A percentile compares a stretch with the other conserved stretches of the same genome.
Evolutionary conservation across 2,888 invertebrate species (phyloP).

Genomic region (Drosophila anceps): DNA sequence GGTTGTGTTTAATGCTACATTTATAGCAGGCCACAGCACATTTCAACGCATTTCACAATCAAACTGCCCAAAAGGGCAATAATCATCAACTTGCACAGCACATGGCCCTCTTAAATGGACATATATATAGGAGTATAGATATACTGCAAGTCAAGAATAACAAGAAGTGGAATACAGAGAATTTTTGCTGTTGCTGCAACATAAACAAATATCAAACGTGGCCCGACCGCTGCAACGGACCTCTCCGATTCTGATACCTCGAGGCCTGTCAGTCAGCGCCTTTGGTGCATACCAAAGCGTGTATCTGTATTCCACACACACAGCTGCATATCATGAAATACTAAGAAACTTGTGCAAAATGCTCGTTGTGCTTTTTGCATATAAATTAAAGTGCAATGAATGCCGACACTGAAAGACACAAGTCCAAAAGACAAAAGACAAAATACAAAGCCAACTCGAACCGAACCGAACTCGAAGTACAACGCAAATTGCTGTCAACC

Average conservation of each 20-base stretch:
- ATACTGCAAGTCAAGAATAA: conserved; percentile 38
- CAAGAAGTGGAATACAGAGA: conserved; percentile 15
- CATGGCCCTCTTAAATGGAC: conserved; percentile 48
- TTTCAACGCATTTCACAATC: conserved; percentile 48
- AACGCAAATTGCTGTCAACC: conserved; percentile 65
- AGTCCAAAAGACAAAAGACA: conserved; percentile 13
- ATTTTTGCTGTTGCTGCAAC: conserved; percentile 31
- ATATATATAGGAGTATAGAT: conserved; percentile 10
- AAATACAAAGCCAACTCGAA: conserved; percentile 4
- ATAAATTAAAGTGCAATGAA: conserved; percentile 63
- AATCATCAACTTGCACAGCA: conserved; percentile 60
- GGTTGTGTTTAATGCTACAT: conserved; percentile 22
- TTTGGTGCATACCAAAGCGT: conserved; percentile 67
- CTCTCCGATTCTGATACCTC: conserved; percentile 36
- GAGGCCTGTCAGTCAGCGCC: conserved; percentile 67
- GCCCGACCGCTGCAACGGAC: conserved; percentile 46
- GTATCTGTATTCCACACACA: conserved; percentile 5
- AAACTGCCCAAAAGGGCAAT: conserved; percentile 57
- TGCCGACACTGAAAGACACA: conserved; percentile 34
- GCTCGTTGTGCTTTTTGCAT: conserved; percentile 72
- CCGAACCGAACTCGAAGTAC: conserved; percentile 2
- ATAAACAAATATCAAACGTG: conserved; percentile 64
- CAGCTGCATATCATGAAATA: conserved; percentile 39
- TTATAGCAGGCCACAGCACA: conserved; percentile 25
- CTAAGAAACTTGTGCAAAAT: conserved; percentile 67